Evolutionary conservation across 2,113 vertebrate species (phyloP).

Genomic region (Phrynosoma platyrhinos): DNA sequence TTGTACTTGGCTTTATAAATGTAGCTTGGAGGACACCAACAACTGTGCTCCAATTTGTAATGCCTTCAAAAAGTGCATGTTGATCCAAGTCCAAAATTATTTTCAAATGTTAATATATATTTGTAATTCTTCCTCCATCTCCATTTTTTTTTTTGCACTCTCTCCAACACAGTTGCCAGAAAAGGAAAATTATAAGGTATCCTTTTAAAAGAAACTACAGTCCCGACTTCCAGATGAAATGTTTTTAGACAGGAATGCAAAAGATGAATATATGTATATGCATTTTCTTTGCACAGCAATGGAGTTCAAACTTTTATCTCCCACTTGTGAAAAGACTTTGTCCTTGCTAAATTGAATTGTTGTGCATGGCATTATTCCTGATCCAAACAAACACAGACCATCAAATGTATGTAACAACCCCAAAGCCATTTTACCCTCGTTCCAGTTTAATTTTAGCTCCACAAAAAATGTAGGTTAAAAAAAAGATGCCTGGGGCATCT

Average conservation of each 20-base stretch:
- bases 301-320: constrained; percentile 14
- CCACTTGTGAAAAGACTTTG: constrained; percentile 32
- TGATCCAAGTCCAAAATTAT: constrained; percentile 53
- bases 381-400: constrained; percentile 11
- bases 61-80: constrained; percentile 37
- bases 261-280: constrained; percentile 30
- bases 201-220: constrained; percentile 13
- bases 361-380: neutral
- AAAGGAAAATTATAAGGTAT: constrained; percentile 31
- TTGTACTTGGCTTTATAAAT: constrained; percentile 55
- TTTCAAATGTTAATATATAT: constrained; percentile 53
- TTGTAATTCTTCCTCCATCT: constrained; percentile 4
- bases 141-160: neutral
- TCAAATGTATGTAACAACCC: constrained; percentile 10
- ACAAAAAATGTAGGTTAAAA: constrained; percentile 18
- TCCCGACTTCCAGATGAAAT: neutral
- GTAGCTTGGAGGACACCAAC: constrained; percentile 55
- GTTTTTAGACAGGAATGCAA: constrained; percentile 27
- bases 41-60: constrained; percentile 53
- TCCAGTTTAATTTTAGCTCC: constrained; percentile 34
- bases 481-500: constrained; percentile 1
- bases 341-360: constrained; percentile 26
- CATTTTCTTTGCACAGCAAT: constrained; percentile 30
- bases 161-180: constrained; percentile 48
- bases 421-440: constrained; percentile 15